Evolutionary conservation across 2,888 invertebrate species (phyloP).

Genomic region (Cryptocheilus praepositus): DNA sequence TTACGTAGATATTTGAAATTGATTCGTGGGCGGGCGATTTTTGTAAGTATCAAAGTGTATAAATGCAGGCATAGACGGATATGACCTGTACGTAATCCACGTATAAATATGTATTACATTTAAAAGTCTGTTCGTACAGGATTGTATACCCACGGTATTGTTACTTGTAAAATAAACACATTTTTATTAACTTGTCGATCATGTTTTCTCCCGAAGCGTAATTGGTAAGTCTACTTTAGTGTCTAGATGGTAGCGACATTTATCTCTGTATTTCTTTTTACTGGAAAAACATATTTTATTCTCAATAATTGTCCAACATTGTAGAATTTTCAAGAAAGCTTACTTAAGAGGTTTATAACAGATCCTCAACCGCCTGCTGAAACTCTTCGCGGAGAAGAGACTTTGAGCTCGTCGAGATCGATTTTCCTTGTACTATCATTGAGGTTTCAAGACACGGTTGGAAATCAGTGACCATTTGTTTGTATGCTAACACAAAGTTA

Average conservation of each 20-base stretch:
- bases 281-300: too few species aligned
- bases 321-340: too few species aligned
- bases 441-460: conserved; percentile 87
- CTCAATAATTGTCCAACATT: neutral
- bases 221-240: too few species aligned
- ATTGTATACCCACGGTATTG: conserved; percentile 61
- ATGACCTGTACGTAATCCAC: conserved; percentile 39
- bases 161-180: conserved; percentile 67
- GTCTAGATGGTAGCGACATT: too few species aligned
- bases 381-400: neutral
- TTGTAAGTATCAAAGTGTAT: conserved; percentile 40
- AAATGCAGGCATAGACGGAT: conserved; percentile 27
- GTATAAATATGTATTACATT: conserved; percentile 45
- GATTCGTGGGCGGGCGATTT: conserved; percentile 30
- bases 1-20: conserved; percentile 10
- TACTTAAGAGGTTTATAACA: too few species aligned
- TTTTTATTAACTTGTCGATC: conserved; percentile 52
- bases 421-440: conserved; percentile 79
- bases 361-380: neutral
- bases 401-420: conserved; percentile 8
- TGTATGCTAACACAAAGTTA: conserved; percentile 85
- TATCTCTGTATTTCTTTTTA: too few species aligned
- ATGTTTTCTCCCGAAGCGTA: neutral
- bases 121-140: conserved; percentile 50
- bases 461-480: conserved; percentile 81